phyloP scores from a whole-genome alignment of 1,140 invertebrate species.

The silkworm (Bombyx mori) region ASM3026992v2 NC_085117.1:14769501-14770000 shows the following conservation, averaged over 20 bases:
- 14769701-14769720: neutral
- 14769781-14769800: constrained; percentile 98
- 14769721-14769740: no score
- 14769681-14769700: neutral
- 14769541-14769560: constrained; percentile 96
- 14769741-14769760: neutral
- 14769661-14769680: neutral
- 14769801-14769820: constrained; percentile 98
- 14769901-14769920: constrained; percentile 80
- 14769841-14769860: constrained; percentile 98
- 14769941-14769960: no score
- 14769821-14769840: constrained; percentile 96
- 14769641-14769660: no score
- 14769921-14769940: no score
- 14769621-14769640: no score
- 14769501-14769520: constrained; percentile 98
- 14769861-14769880: constrained; percentile 85
- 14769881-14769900: constrained; percentile 86
- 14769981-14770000: no score
- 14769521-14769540: constrained; percentile 99
- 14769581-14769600: constrained; percentile 76
- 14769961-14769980: no score
- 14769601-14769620: no score
- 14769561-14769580: constrained; percentile 94
- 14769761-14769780: constrained; percentile 75